These are phyloP conservation scores for Athalia circularis DNA, from an alignment of 2,888 invertebrate species.

Conservation along the genomic window DNA sequence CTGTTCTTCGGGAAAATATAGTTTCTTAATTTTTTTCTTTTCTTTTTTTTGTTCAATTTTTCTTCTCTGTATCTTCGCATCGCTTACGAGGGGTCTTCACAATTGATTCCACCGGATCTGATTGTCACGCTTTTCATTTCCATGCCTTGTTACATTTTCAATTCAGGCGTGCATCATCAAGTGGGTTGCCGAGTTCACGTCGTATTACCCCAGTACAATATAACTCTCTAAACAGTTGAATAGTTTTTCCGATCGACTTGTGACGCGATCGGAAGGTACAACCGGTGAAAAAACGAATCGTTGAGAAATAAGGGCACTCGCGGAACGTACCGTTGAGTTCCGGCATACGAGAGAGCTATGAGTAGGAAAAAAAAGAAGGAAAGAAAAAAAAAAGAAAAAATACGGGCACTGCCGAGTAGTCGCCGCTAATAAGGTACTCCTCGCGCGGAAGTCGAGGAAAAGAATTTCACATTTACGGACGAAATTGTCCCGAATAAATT, in stretches of 20 bases:
- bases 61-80: background rate
- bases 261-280: constrained; percentile 3
- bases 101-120: no score
- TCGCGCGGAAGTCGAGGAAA: constrained; percentile 21
- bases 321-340: background rate
- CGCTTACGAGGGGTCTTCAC: background rate
- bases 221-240: constrained; percentile 16
- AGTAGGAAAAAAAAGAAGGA: background rate
- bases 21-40: background rate
- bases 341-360: no score
- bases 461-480: constrained; percentile 11
- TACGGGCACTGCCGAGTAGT: constrained; percentile 12
- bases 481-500: constrained; percentile 37
- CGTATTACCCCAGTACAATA: constrained; percentile 22
- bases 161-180: constrained; percentile 33
- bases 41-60: background rate
- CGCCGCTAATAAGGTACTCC: constrained; percentile 34
- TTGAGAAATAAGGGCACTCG: constrained; percentile 12
- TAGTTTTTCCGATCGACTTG: constrained; percentile 41
- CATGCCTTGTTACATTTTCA: constrained; percentile 12
- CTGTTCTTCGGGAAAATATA: background rate
- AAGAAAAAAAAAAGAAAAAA: constrained; percentile 7
- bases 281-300: constrained; percentile 9
- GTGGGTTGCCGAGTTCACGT: constrained; percentile 13
- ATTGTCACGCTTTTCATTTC: background rate